A percentile compares a stretch with the other conserved stretches of the same genome.
phyloP scores from a whole-genome alignment of 2,113 vertebrate genomes.

The Thunnus maccoyii region DNA sequence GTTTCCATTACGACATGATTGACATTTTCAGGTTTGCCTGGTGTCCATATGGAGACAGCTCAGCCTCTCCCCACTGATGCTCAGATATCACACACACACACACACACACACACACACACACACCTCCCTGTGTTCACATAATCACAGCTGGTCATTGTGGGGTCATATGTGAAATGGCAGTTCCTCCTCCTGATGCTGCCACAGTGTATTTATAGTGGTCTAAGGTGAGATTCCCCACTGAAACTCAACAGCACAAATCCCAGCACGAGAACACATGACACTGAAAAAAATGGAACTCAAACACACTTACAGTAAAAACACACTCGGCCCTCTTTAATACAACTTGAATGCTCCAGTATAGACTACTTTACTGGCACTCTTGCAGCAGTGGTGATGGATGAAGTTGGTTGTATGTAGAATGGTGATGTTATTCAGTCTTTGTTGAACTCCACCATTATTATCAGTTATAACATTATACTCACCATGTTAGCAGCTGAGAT shows the following conservation, averaged over 20 bases:
- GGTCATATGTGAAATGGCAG: slow-evolving; percentile 23
- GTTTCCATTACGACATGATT: slow-evolving; percentile 61
- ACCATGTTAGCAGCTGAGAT: too few relatives aligned
- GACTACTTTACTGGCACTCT: not conserved
- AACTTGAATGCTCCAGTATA: too few relatives aligned
- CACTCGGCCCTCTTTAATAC: too few relatives aligned
- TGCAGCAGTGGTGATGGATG: too few relatives aligned
- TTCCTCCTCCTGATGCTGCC: slow-evolving; percentile 2
- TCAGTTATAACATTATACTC: too few relatives aligned
- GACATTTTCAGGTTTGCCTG: slow-evolving; percentile 41
- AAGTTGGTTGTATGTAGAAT: too few relatives aligned
- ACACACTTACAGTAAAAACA: not conserved
- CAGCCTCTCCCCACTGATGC: too few relatives aligned
- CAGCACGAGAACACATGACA: not conserved
- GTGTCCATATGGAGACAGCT: not conserved
- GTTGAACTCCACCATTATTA: too few relatives aligned
- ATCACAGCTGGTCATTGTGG: not conserved
- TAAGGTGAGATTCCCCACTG: not conserved
- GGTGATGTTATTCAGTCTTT: too few relatives aligned
- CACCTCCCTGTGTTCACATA: not conserved
- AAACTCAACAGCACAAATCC: not conserved
- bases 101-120: not conserved
- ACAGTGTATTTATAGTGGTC: not conserved
- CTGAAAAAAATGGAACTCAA: not conserved
- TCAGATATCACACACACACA: too few relatives aligned